Evolutionary conservation across 2,888 invertebrate genomes (phyloP).

Genomic region (Venusia cambrica): DNA sequence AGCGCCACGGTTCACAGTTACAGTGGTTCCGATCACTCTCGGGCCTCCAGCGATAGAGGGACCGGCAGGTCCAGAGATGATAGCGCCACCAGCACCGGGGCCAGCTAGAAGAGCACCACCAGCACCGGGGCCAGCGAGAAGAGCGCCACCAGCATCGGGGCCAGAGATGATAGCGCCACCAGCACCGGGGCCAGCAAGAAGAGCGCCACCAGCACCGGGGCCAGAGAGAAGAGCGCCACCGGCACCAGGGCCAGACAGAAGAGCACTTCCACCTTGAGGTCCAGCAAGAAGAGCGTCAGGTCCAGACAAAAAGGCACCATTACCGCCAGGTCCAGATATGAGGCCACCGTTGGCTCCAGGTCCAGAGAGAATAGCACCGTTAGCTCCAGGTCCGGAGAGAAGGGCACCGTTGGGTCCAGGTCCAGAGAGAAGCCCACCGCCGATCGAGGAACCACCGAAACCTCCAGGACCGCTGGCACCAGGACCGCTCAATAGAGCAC

Average conservation of each 20-base stretch:
- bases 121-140: slow-evolving; percentile 16
- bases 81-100: slow-evolving; percentile 15
- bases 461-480: slow-evolving; percentile 18
- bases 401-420: too few relatives aligned
- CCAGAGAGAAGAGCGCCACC: slow-evolving; percentile 15
- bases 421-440: slow-evolving; percentile 12
- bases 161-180: slow-evolving; percentile 14
- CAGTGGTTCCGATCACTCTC: slow-evolving; percentile 55
- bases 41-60: slow-evolving; percentile 40
- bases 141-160: slow-evolving; percentile 11
- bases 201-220: slow-evolving; percentile 12
- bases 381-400: too few relatives aligned
- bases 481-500: slow-evolving; percentile 5
- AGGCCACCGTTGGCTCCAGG: too few relatives aligned
- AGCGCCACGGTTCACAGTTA: slow-evolving; percentile 51
- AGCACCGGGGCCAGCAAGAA: slow-evolving; percentile 16
- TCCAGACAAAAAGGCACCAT: slow-evolving; percentile 18
- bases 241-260: slow-evolving; percentile 15
- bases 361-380: too few relatives aligned
- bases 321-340: too few relatives aligned
- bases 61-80: too few relatives aligned
- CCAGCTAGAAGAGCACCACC: slow-evolving; percentile 15
- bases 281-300: slow-evolving; percentile 16
- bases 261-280: slow-evolving; percentile 11
- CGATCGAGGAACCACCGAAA: slow-evolving; percentile 4